These are phyloP conservation scores for Ivindomyrus marchei DNA, from an alignment of 2,113 vertebrate genomes.

Conservation along the genomic window DNA sequence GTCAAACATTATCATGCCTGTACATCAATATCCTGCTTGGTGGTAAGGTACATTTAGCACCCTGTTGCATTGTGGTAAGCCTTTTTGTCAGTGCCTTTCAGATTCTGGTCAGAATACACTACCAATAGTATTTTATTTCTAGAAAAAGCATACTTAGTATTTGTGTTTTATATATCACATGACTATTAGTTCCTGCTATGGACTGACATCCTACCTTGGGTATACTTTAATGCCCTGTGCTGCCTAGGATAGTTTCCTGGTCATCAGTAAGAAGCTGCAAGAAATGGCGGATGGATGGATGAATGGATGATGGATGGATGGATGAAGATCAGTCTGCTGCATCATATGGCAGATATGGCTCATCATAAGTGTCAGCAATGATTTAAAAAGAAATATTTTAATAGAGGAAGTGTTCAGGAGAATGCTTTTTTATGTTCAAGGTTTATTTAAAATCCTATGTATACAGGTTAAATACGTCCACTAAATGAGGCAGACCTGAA, in stretches of 20 bases:
- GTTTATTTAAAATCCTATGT: not conserved
- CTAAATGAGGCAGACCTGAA: not conserved
- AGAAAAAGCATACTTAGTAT: not conserved
- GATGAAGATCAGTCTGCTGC: not conserved
- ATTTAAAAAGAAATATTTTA: not conserved
- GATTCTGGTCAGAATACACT: not conserved
- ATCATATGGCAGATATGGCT: not conserved
- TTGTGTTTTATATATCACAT: not conserved
- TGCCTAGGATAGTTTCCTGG: not conserved
- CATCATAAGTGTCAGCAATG: not conserved
- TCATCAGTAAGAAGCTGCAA: not conserved
- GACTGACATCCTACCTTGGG: not conserved
- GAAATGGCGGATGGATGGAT: not conserved
- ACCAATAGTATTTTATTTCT: not conserved
- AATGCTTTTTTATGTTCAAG: not conserved
- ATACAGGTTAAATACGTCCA: not conserved
- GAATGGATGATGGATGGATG: not conserved
- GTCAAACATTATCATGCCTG: conserved; percentile 12
- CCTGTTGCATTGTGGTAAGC: not conserved
- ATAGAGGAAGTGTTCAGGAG: not conserved
- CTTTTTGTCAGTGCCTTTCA: not conserved
- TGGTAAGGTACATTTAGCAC: not conserved
- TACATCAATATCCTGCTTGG: conserved; percentile 7
- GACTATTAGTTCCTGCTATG: not conserved
- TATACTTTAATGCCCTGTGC: not conserved